Percentiles rank a stretch among this genome's conserved stretches.
These are phyloP conservation scores for Habroteleia sp. DNA, from an alignment of 2,888 invertebrate genomes.

Conservation along the genomic window DNA sequence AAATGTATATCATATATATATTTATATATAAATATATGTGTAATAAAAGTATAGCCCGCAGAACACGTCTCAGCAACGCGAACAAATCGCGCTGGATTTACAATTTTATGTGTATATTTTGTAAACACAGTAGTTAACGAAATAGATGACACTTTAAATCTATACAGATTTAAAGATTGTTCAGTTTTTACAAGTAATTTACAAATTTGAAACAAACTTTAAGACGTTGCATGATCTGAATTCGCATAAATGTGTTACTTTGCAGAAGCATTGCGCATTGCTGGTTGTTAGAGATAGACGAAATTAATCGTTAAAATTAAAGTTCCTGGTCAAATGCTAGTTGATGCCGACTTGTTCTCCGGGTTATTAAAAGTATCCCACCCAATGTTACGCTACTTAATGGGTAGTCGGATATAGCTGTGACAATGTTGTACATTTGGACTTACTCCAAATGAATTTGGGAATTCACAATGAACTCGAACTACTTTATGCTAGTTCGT, in stretches of 20 bases:
- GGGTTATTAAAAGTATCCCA: slow-evolving; percentile 49
- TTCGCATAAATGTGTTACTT: too few relatives aligned
- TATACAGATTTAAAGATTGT: too few relatives aligned
- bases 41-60: too few relatives aligned
- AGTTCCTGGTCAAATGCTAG: slow-evolving; percentile 47
- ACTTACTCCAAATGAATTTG: slow-evolving; percentile 43
- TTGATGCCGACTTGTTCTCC: slow-evolving; percentile 32
- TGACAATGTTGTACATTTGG: slow-evolving; percentile 53
- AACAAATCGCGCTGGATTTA: neutral
- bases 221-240: too few relatives aligned
- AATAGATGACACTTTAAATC: too few relatives aligned
- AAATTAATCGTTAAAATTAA: slow-evolving; percentile 27
- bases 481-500: slow-evolving; percentile 18
- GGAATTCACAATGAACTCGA: slow-evolving; percentile 23
- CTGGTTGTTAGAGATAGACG: too few relatives aligned
- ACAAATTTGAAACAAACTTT: neutral
- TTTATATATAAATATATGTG: too few relatives aligned
- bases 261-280: too few relatives aligned
- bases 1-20: too few relatives aligned
- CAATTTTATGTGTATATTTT: slow-evolving; percentile 10
- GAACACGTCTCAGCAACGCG: slow-evolving; percentile 18
- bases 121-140: slow-evolving; percentile 10
- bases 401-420: slow-evolving; percentile 57
- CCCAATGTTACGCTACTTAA: slow-evolving; percentile 56
- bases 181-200: too few relatives aligned